Percentiles rank a stretch among this genome's conserved stretches.
phyloP scores from a whole-genome alignment of 2,888 invertebrate species.

The Drosophila melanosoma region DNA sequence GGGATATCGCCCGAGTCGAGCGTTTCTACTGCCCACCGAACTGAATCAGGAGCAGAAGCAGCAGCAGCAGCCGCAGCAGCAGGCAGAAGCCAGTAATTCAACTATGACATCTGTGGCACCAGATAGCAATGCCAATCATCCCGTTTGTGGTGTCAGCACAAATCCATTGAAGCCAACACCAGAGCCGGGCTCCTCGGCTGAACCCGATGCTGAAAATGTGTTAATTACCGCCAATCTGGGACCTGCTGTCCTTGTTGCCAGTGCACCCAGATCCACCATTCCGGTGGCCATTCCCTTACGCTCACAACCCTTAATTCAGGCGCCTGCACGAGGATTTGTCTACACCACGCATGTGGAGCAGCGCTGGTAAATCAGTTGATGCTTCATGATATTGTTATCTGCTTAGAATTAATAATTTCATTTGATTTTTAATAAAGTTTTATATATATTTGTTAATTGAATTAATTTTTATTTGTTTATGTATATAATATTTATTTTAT shows the following conservation, averaged over 20 bases:
- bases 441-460: constrained; percentile 21
- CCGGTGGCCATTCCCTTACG: constrained; percentile 73
- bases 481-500: too few relatives aligned
- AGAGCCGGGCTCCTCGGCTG: constrained; percentile 63
- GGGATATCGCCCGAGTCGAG: constrained; percentile 77
- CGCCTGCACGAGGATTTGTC: constrained; percentile 54
- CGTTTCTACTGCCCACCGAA: constrained; percentile 75
- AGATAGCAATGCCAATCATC: constrained; percentile 71
- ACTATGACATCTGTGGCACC: background rate
- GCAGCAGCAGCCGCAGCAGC: constrained; percentile 11
- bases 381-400: constrained; percentile 35
- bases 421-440: constrained; percentile 9
- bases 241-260: constrained; percentile 56
- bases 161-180: constrained; percentile 80
- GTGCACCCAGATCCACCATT: constrained; percentile 46
- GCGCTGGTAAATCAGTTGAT: constrained; percentile 58
- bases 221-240: constrained; percentile 61
- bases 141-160: constrained; percentile 77
- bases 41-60: constrained; percentile 23
- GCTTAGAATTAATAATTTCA: constrained; percentile 28
- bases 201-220: constrained; percentile 80
- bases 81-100: constrained; percentile 21
- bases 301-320: constrained; percentile 58
- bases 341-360: constrained; percentile 69
- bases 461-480: constrained; percentile 4